Conservation (phyloP, 2,888 invertebrate genomes). For the Patella caerulea region DNA sequence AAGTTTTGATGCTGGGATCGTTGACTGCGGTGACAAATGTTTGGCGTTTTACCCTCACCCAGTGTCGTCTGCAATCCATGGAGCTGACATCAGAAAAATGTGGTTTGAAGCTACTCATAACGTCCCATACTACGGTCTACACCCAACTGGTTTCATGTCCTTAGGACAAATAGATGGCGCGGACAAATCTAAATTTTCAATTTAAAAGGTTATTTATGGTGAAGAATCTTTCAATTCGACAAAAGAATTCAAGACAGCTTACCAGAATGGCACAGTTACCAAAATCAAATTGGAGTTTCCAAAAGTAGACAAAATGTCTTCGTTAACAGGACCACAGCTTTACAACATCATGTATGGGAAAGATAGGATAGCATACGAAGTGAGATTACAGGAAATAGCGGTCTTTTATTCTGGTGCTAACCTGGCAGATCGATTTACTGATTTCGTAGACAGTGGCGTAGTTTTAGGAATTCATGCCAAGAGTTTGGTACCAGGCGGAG, state of each 20-base stretch:
- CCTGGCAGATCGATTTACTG: constrained; percentile 42
- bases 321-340: constrained; percentile 54
- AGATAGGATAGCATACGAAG: constrained; percentile 62
- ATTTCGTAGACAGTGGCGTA: constrained; percentile 53
- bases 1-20: constrained; percentile 50
- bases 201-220: constrained; percentile 44
- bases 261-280: constrained; percentile 14
- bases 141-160: constrained; percentile 50
- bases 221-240: constrained; percentile 36
- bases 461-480: constrained; percentile 47
- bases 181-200: constrained; percentile 34
- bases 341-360: constrained; percentile 54
- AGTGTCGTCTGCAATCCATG: constrained; percentile 36
- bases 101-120: constrained; percentile 45
- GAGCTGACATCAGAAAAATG: constrained; percentile 39
- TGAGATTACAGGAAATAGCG: constrained; percentile 60
- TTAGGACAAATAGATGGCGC: constrained; percentile 45
- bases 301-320: constrained; percentile 37
- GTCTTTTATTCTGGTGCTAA: constrained; percentile 56
- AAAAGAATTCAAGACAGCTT: constrained; percentile 32
- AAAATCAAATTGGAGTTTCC: constrained; percentile 16
- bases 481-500: constrained; percentile 56
- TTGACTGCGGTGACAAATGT: constrained; percentile 46
- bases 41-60: constrained; percentile 41
- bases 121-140: constrained; percentile 42